Evolutionary conservation across 2,113 vertebrate genomes (phyloP).

Genomic region (Aptenodytes patagonicus): DNA sequence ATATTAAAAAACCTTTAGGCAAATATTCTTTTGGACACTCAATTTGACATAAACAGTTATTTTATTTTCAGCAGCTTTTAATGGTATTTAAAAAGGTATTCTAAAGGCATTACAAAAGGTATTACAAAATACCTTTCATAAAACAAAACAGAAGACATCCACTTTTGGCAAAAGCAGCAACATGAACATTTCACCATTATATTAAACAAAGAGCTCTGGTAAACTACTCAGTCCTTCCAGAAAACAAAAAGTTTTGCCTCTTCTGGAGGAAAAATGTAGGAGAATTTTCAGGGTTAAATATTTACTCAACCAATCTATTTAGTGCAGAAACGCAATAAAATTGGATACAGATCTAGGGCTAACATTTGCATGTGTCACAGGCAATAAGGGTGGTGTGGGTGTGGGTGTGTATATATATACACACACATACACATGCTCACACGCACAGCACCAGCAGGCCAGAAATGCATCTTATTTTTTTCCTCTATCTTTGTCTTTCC

Average conservation of each 20-base stretch:
- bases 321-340: not conserved
- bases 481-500: not conserved
- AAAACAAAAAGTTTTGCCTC: not conserved
- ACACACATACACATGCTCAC: rapidly evolving
- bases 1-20: not conserved
- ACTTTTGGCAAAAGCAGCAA: not conserved
- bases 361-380: not conserved
- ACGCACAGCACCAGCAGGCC: not conserved
- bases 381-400: not conserved
- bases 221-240: not conserved
- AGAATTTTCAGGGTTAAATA: not conserved
- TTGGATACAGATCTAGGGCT: not conserved
- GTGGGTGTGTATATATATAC: rapidly evolving
- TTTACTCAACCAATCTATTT: not conserved
- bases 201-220: not conserved
- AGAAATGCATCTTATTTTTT: not conserved
- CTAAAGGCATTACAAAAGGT: not conserved
- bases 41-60: not conserved
- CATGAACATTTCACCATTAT: not conserved
- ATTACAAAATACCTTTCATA: not conserved
- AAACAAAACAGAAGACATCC: not conserved
- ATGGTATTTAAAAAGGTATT: not conserved
- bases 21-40: not conserved
- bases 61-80: not conserved
- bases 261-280: not conserved